Evolutionary conservation across 2,888 invertebrate genomes (phyloP).

Genomic region (Orchestes rusci): DNA sequence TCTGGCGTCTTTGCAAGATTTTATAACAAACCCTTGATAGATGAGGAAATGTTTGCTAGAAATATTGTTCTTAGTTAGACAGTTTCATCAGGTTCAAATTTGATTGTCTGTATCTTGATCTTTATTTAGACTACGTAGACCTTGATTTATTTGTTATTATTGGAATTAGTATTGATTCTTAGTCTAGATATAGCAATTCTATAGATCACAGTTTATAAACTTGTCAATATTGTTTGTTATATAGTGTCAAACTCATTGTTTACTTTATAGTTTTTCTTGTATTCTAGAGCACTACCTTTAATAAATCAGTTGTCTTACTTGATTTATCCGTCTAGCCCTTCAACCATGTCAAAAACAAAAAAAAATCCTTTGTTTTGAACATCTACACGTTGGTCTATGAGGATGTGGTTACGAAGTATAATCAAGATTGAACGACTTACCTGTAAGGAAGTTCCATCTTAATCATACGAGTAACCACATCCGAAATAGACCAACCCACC

Average conservation of each 20-base stretch:
- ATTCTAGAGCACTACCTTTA: too few relatives aligned
- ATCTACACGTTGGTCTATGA: too few relatives aligned
- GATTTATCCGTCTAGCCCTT: not conserved
- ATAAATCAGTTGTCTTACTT: too few relatives aligned
- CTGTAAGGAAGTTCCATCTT: conserved; percentile 1
- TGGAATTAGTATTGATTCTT: too few relatives aligned
- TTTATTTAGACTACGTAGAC: too few relatives aligned
- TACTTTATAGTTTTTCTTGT: not conserved
- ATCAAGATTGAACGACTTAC: not conserved
- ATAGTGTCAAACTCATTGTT: not conserved
- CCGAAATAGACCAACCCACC: not conserved
- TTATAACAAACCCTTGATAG: not conserved
- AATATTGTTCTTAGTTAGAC: too few relatives aligned
- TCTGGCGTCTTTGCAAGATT: not conserved
- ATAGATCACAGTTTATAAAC: not conserved
- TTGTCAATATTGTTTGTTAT: not conserved
- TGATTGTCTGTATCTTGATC: not conserved
- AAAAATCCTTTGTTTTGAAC: too few relatives aligned
- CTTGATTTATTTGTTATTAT: too few relatives aligned
- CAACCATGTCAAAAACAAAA: not conserved
- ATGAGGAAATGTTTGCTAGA: not conserved
- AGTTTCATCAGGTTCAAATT: too few relatives aligned
- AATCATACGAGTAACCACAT: not conserved
- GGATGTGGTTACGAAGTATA: not conserved
- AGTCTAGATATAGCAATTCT: too few relatives aligned